Evolutionary conservation across 2,797 vertebrate species (phyloP), one percentile per base, ranked within the genome.

Genomic region (Malurus leucopterus): DNA sequence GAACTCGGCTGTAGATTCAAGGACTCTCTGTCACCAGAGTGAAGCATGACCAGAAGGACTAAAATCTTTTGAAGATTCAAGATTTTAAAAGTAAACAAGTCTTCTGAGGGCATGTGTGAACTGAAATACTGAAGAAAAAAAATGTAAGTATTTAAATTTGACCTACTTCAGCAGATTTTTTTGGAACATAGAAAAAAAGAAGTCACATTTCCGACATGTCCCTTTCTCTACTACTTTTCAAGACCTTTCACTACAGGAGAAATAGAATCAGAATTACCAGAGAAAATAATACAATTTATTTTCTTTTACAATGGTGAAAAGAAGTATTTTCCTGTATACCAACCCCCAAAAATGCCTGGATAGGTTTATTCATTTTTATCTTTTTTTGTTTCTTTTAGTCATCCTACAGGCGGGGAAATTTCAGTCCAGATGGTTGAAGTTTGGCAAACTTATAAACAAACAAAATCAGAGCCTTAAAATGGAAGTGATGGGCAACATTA

Each of bases 401-500:
- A 89, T 24, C n/a, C n/a, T 65, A 67, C 41, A 86, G 43, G 29
- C 59, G 57, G 32, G 36, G 32, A 90, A 86, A 88, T 86, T 91
- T 90, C 63, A 74, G 84, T 76, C 78, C 81, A 95, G 86, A 95
- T 92, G 91, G 83, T 15, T 91, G 63, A 94, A 93, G 77, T 91
- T 88, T 92, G 77, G 68, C 88, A 93, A 91, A 94, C 8, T 88
- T 86, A 70, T 82, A 93, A 94, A 90, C 88, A 93, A 94, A 82
- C 0, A 0, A 90, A 91, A 86, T 84, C 34, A 53, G 24, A 61
- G 69, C 74, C 84, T 93, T 86, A 86, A 91, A 93, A 89, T 88
- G 84, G 68, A 88, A 92, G 57, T 64, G 43, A 88, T 91, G 84
- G 86, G 54, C 78, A 88, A 64, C 9, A 13, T 71, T 88, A 57